Base-by-base conservation (phyloP, 2,888 invertebrate genomes). In the Ecliptopera silaceata region DNA sequence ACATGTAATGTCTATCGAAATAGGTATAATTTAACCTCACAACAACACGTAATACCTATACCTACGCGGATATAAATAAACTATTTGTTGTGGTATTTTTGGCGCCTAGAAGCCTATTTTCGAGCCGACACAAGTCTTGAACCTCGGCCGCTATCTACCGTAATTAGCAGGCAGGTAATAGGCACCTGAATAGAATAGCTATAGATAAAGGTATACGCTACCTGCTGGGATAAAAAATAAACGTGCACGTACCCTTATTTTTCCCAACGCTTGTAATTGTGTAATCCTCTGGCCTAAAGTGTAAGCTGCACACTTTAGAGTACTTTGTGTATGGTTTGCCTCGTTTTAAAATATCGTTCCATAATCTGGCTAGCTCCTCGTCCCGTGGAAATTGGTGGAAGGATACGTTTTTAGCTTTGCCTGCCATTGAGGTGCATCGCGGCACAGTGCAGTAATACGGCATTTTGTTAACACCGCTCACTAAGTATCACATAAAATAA, bases 391-490 rank as follows among this genome's bases (percentile, higher is more conserved):
- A 91, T 59, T 89, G 90, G 50, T 91, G 91, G 61, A 91, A 91
- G 1, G 89, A 89, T 43, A 91, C 91, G 63, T 91, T 88, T 69
- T 91, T 90, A 11, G 84, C 86, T 72, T 90, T 91, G 13, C 91
- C 91, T 66, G 91, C 91, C 88, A 91, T 86, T 0, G 91, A 91
- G 0, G 91, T 91, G 69, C 91, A 91, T 47, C 86, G 86, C 59
- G 91, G 91, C 65, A 91, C 91, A 10, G 91, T 91, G 66, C 91
- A 91, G 68, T 91, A 91, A 72, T 91, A 91, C 65, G 90, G 90
- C 91, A 91, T 91, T 67, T 79, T 89, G 71, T 67, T 76, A 79
- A 62, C 66, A 68, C 54, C 66, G 63, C 71, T 64, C 68, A 67
- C 61, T 66, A 62, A 62, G 49, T 58, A 62, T 60, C 59, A 65